A percentile compares a stretch with the other conserved stretches of the same genome.
Conservation (phyloP, 2,888 invertebrate species). For the Galerucella nymphaeae region DNA sequence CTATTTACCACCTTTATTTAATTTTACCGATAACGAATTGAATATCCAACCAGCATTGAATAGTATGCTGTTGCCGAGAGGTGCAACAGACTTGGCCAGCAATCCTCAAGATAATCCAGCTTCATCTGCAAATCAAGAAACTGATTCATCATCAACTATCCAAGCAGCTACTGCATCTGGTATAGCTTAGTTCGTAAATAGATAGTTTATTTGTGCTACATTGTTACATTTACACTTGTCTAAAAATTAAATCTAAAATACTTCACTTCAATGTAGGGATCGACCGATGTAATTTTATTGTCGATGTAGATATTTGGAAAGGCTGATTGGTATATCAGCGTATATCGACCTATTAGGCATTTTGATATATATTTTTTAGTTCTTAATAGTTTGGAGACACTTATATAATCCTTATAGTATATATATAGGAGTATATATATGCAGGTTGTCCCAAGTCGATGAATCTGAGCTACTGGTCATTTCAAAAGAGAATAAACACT, state of each 20-base stretch:
- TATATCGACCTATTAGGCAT: not conserved
- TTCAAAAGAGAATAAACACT: not conserved
- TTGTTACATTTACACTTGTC: slow-evolving; percentile 21
- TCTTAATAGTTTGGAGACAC: slow-evolving; percentile 16
- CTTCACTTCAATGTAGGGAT: slow-evolving; percentile 20
- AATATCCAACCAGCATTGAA: slow-evolving; percentile 92
- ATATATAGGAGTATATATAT: slow-evolving; percentile 6
- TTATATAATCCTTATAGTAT: slow-evolving; percentile 13
- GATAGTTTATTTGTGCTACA: slow-evolving; percentile 19
- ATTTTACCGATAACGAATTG: slow-evolving; percentile 95
- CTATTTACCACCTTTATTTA: slow-evolving; percentile 95
- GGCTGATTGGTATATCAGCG: not conserved
- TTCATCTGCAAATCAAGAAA: slow-evolving; percentile 38
- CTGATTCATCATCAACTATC: slow-evolving; percentile 52
- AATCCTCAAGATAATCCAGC: slow-evolving; percentile 54
- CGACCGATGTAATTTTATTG: slow-evolving; percentile 8
- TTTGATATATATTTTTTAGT: slow-evolving; percentile 13
- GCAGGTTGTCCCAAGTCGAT: slow-evolving; percentile 6
- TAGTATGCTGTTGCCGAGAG: slow-evolving; percentile 86
- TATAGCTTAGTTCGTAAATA: slow-evolving; percentile 58
- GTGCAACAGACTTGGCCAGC: slow-evolving; percentile 53
- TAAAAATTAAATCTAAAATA: slow-evolving; percentile 13
- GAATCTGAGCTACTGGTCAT: not conserved
- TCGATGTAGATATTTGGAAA: slow-evolving; percentile 12
- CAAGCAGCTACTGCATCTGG: slow-evolving; percentile 56